phyloP scores from a whole-genome alignment of 1,140 invertebrate species.

The Aporrectodea caliginosa region DNA sequence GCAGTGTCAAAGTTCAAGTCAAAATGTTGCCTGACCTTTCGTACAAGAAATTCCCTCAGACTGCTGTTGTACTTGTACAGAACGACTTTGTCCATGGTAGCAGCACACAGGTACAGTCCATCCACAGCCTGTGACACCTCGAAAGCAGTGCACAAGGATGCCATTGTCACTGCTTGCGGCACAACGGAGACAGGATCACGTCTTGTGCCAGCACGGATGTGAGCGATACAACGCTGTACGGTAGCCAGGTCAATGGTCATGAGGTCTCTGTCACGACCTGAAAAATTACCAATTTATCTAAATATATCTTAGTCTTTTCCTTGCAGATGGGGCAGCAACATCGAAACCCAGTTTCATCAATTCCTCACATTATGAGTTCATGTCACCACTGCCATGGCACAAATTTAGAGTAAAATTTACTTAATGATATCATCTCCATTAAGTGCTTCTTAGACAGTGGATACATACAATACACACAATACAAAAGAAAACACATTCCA shows the following conservation, averaged over 20 bases:
- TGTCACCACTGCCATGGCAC: too few species aligned
- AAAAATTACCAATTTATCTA: too few species aligned
- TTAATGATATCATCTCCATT: too few species aligned
- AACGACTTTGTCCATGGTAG: conserved; percentile 64
- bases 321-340: too few species aligned
- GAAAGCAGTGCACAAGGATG: conserved; percentile 65
- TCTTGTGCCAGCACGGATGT: conserved; percentile 54
- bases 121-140: conserved; percentile 45
- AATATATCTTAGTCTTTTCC: too few species aligned
- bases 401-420: too few species aligned
- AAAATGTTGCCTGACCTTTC: conserved; percentile 51
- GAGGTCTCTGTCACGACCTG: conserved; percentile 64
- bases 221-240: conserved; percentile 56
- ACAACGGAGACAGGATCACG: conserved; percentile 60
- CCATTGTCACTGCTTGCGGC: conserved; percentile 55
- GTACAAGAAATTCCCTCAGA: conserved; percentile 46
- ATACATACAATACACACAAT: too few species aligned
- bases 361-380: too few species aligned
- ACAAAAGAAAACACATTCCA: too few species aligned
- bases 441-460: too few species aligned
- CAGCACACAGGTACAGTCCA: conserved; percentile 61
- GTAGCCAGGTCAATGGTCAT: conserved; percentile 65
- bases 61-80: conserved; percentile 51
- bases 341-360: too few species aligned
- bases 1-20: too few species aligned